Conservation (phyloP, 2,113 vertebrate genomes). For the Zosterops japonicus region DNA sequence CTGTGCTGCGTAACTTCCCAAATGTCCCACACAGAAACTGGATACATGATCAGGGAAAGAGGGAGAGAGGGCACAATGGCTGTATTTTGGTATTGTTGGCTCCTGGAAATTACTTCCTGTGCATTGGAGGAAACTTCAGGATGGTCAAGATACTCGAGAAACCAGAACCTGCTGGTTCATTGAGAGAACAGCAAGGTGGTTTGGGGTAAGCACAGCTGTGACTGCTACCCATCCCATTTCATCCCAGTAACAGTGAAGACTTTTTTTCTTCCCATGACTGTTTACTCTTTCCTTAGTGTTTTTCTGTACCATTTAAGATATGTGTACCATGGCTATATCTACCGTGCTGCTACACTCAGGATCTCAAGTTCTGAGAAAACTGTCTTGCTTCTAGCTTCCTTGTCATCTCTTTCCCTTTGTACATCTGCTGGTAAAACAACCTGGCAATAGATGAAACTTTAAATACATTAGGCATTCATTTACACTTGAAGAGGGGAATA, state of each 20-base stretch:
- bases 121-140: not conserved
- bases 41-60: not conserved
- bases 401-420: constrained; percentile 18
- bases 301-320: not conserved
- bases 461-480: constrained; percentile 33
- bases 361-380: not conserved
- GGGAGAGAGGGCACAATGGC: fast-evolving
- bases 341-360: not conserved
- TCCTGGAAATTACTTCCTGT: not conserved
- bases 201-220: not conserved
- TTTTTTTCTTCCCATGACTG: not conserved
- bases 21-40: fast-evolving
- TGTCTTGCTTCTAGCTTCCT: not conserved
- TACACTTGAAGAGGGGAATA: constrained; percentile 45
- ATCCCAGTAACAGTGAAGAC: not conserved
- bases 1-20: not conserved
- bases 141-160: not conserved
- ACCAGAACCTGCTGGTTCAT: not conserved
- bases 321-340: not conserved
- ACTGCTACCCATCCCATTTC: not conserved
- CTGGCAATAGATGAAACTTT: constrained; percentile 21
- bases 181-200: not conserved
- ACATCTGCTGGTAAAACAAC: constrained; percentile 24
- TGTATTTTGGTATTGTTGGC: not conserved
- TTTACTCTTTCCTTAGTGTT: not conserved